Evolutionary conservation across 1,140 invertebrate genomes (phyloP).

Genomic region (Orius insidiosus): DNA sequence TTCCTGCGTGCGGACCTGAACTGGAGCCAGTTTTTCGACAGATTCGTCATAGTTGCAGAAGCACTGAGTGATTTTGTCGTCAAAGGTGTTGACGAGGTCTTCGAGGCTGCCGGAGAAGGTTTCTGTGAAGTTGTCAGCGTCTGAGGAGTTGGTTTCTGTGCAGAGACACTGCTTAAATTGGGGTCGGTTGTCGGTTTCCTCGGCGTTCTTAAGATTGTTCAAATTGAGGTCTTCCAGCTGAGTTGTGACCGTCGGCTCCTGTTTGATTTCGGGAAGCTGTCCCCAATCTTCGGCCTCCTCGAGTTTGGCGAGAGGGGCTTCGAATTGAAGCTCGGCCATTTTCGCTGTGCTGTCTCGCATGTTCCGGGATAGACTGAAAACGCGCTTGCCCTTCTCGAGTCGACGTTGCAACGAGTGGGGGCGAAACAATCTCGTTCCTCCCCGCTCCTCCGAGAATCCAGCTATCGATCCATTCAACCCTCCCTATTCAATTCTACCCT

Average conservation of each 20-base stretch:
- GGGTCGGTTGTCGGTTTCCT: constrained; percentile 10
- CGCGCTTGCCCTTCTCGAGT: background rate
- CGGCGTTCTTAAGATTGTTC: constrained; percentile 11
- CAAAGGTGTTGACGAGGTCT: constrained; percentile 96
- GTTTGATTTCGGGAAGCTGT: constrained; percentile 14
- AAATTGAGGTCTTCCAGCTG: constrained; percentile 15
- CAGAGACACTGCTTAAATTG: constrained; percentile 34
- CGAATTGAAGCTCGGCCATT: constrained; percentile 93
- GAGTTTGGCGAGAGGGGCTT: constrained; percentile 87
- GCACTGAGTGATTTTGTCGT: constrained; percentile 98
- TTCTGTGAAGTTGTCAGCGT: constrained; percentile 62
- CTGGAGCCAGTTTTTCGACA: constrained; percentile 91
- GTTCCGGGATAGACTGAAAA: constrained; percentile 21
- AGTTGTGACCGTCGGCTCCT: constrained; percentile 2
- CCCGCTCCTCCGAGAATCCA: background rate
- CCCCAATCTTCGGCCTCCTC: constrained; percentile 66
- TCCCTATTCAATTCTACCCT: background rate
- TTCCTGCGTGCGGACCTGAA: constrained; percentile 93
- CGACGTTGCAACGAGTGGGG: constrained; percentile 4
- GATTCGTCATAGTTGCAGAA: constrained; percentile 94
- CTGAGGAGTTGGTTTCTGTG: constrained; percentile 30
- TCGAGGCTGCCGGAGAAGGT: constrained; percentile 88
- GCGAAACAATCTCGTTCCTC: constrained; percentile 1
- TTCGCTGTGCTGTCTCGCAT: constrained; percentile 73
- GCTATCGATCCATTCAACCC: background rate